A percentile compares a stretch with the other conserved stretches of the same genome.
These are phyloP conservation scores for Sinocyclocheilus anshuiensis DNA, from an alignment of 2,113 vertebrate genomes.

Conservation along the genomic window DNA sequence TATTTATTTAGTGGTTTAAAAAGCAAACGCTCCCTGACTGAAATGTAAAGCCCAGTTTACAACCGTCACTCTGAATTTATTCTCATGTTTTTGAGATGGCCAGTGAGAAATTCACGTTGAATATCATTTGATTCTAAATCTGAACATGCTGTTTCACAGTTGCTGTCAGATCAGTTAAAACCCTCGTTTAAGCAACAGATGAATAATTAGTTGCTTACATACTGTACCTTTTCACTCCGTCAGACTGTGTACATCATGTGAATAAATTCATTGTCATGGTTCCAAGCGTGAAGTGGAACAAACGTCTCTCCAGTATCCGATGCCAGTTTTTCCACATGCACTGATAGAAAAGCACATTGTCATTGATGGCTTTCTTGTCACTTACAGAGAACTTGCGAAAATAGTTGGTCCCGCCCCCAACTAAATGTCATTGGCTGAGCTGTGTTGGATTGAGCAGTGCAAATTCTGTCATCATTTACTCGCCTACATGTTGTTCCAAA, in stretches of 20 bases:
- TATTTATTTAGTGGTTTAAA: slow-evolving; percentile 5
- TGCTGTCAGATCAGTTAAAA: background rate
- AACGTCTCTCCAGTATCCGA: background rate
- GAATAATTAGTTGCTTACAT: slow-evolving; percentile 21
- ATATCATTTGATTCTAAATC: background rate
- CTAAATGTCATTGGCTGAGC: background rate
- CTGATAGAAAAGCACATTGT: slow-evolving; percentile 16
- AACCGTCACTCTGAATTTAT: background rate
- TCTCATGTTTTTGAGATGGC: background rate
- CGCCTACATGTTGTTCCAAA: background rate
- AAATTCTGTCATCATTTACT: background rate
- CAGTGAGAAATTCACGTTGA: slow-evolving; percentile 9
- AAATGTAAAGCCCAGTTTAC: slow-evolving; percentile 17
- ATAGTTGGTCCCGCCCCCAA: too few relatives aligned
- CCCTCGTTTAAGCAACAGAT: background rate
- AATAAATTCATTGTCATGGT: slow-evolving; percentile 33
- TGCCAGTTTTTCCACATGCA: slow-evolving; percentile 24
- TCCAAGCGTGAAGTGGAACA: slow-evolving; percentile 19
- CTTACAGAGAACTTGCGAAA: background rate
- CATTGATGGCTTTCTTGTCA: slow-evolving; percentile 7
- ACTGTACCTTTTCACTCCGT: slow-evolving; percentile 38
- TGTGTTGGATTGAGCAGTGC: background rate
- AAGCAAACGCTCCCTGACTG: slow-evolving; percentile 2
- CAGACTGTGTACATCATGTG: slow-evolving; percentile 34
- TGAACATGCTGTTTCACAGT: background rate